Percentiles rank a stretch among this genome's conserved stretches.
These are phyloP conservation scores for Butastur rufipennis DNA, from an alignment of 2,113 vertebrate species.

Conservation along the genomic window DNA sequence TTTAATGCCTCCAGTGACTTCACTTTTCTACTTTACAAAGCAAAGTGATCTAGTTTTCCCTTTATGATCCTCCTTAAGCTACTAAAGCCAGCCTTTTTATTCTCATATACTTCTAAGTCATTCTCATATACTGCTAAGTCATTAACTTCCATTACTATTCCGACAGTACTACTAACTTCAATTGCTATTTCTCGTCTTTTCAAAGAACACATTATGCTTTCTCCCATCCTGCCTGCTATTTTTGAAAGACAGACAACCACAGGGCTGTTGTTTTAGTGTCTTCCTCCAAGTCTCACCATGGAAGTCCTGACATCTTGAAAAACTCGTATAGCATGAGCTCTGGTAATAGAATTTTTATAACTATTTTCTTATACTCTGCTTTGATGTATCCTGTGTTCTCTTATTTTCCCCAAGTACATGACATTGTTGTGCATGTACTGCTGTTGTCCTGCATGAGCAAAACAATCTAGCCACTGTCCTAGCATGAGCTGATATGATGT, in stretches of 20 bases:
- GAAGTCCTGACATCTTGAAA: not conserved
- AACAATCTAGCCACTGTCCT: not conserved
- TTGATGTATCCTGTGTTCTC: not conserved
- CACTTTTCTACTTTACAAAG: not conserved
- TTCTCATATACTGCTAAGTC: not conserved
- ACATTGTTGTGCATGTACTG: not conserved
- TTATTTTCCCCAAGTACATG: not conserved
- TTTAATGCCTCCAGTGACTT: not conserved
- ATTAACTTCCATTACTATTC: not conserved
- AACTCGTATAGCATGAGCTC: not conserved
- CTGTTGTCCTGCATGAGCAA: not conserved
- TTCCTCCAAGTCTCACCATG: not conserved
- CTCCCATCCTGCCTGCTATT: not conserved
- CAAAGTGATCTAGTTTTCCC: not conserved
- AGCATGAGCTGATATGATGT: not conserved
- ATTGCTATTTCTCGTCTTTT: not conserved
- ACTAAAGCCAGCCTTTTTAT: not conserved
- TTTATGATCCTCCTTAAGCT: not conserved
- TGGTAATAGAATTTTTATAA: not conserved
- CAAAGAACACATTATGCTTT: not conserved
- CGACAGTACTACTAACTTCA: not conserved
- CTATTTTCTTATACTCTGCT: not conserved
- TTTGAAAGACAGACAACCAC: not conserved
- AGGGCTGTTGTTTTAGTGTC: not conserved
- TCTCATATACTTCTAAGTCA: not conserved